Base-by-base conservation (phyloP, 2,888 invertebrate species). In the Odontocerum albicorne region DNA sequence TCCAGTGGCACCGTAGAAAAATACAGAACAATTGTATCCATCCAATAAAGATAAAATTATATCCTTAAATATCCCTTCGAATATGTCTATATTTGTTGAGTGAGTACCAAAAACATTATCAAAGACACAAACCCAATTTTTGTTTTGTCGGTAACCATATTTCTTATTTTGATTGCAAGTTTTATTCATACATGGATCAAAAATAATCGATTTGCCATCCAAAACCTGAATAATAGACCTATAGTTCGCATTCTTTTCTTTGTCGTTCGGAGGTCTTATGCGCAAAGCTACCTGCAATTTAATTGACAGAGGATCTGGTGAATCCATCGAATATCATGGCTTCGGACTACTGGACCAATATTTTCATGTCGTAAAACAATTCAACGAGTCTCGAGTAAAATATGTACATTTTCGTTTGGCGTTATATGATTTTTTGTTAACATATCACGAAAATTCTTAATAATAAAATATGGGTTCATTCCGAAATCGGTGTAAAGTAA, bases 1-100 rank as follows among this genome's bases (percentile, higher is more conserved):
- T 1, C 32, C 44, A 4, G 44, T 44, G 10, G 44, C 44, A 6
- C 44, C 44, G n/a, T 44, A 44, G 17, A 44, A 44, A 17, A 44
- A 32, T 12, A 44, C 32, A 15, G 44, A 31, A 17, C 44, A 44
- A 12, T 44, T 44, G 16, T 27, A 44, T 6, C 44, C 44, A 1
- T 31, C 31, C n/a, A 44, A 27, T 7, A 44, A 19, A 2, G 44
- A 32, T 3, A 15, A 19, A 8, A 44, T 44, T 7, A 32, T 10
- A 32, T 44, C 44, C 19, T 32, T 44, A 4, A 44, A 8, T 7
- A 44, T 7, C 6, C n/a, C 19, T 12, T 44, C 19, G 32, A 32
- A 44, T 13, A 44, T 16, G 12, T 16, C n/a, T 31, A 32, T 32
- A 16, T 44, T 44, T 17, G 27, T 32, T 16, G 31, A 31, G 17